Evolutionary conservation across 2,797 vertebrate genomes (phyloP), one percentile per base, ranked within the genome.

Genomic region (Acrossocheilus fasciatus): DNA sequence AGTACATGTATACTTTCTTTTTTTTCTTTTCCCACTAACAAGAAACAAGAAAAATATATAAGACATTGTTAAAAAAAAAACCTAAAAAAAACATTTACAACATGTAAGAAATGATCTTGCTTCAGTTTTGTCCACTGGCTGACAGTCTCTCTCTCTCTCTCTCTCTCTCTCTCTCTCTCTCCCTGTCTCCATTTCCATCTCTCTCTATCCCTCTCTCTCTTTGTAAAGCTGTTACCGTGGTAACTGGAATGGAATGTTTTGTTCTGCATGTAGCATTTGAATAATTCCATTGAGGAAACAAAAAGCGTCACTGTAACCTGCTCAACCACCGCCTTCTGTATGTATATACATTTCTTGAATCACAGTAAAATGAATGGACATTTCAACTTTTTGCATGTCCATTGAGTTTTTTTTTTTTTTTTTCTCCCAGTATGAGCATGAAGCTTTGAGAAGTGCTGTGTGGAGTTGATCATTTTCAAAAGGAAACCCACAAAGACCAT

Each of bases 201-300:
- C 62, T 83, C 47, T 62, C n/a, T 47, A 75, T 41, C 66, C 66
- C 76, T 64, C 68, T 83, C 68, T 39, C 36, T 88, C 76, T 80
- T 54, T 83, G 50, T 72, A 74, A 80, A 75, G 86, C 86, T 86
- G 90, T 91, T 91, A 86, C 90, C 88, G 68, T 88, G 90, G 90
- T 87, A 91, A 91, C 90, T 70, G 26, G 83, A 86, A 87, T 50
- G 69, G 64, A 86, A 78, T 84, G 80, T 80, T 88, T 88, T 90
- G 82, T 89, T 87, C 86, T 85, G 81, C 76, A 62, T 85, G 78
- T 77, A 87, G 52, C 72, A 77, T 89, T 83, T 88, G 80, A 90
- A 85, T 85, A 69, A 52, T 87, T 85, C 47, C 52, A 75, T 62
- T 83, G 74, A 83, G 80, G 72, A 83, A 86, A 52, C 75, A 70